Percentiles rank a stretch among this genome's conserved stretches.
These are phyloP conservation scores for Orussus abietinus DNA, from an alignment of 1,140 invertebrate species.

Conservation along the genomic window DNA sequence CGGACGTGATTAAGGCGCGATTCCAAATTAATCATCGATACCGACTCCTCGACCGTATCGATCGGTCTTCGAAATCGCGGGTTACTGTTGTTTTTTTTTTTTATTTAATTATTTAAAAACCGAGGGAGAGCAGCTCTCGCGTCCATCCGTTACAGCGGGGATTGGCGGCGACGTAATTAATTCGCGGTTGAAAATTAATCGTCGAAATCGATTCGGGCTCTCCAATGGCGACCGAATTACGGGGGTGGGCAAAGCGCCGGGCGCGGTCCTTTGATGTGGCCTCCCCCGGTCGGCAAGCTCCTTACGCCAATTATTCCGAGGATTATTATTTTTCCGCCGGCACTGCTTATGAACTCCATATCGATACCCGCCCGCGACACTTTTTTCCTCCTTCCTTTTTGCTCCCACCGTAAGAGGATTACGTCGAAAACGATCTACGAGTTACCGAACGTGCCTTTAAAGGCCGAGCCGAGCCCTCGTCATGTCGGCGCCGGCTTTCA, in stretches of 20 bases:
- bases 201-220: constrained; percentile 30
- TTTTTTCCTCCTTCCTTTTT: no score
- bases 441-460: no score
- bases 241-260: constrained; percentile 15
- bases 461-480: no score
- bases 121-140: constrained; percentile 2
- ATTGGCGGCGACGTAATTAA: constrained; percentile 39
- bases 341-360: background rate
- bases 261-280: constrained; percentile 21
- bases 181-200: constrained; percentile 49
- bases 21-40: no score
- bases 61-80: no score
- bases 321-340: constrained; percentile 24
- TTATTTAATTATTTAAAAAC: no score
- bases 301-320: constrained; percentile 38
- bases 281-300: constrained; percentile 22
- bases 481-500: no score
- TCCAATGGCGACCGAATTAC: background rate
- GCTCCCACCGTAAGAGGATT: no score
- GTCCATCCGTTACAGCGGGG: constrained; percentile 10
- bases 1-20: no score
- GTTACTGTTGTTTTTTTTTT: no score
- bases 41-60: no score
- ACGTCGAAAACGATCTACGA: no score
- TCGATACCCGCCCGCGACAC: background rate